Conservation (phyloP, 2,888 invertebrate species). For the Spialia ferax region DNA sequence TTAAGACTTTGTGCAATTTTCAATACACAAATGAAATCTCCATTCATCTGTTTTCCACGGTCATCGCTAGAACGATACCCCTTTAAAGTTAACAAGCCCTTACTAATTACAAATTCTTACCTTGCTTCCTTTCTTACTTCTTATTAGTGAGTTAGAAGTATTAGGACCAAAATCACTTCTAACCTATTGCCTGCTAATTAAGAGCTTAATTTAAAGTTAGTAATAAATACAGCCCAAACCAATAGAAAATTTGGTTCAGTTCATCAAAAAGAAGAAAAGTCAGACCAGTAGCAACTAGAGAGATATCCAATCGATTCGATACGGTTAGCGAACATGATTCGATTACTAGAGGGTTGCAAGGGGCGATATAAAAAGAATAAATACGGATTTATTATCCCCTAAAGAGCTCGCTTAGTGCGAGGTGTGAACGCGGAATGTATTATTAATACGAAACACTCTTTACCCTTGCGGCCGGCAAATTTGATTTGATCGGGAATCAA, state of each 20-base stretch:
- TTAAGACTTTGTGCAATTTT: no score
- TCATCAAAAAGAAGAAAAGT: background rate
- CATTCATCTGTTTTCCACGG: no score
- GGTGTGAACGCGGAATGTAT: conserved; percentile 82
- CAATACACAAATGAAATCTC: no score
- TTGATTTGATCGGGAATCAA: conserved; percentile 76
- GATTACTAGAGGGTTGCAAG: conserved; percentile 72
- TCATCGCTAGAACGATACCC: no score
- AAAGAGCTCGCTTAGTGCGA: conserved; percentile 78
- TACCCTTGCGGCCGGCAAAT: conserved; percentile 76
- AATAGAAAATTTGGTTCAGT: background rate
- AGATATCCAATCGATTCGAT: conserved; percentile 69
- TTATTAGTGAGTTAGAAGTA: no score
- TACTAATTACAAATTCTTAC: no score
- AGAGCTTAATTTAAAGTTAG: no score
- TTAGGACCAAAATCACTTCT: no score
- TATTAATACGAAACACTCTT: conserved; percentile 71
- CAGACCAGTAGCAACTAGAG: background rate
- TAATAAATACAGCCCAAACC: no score
- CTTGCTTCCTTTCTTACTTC: no score
- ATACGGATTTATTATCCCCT: conserved; percentile 86
- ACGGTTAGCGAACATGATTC: conserved; percentile 75
- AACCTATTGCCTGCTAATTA: no score
- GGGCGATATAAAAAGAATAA: conserved; percentile 82
- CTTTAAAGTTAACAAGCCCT: no score